These are phyloP conservation scores for Pyrocoelia pectoralis DNA, from an alignment of 2,888 invertebrate genomes.

Conservation along the genomic window DNA sequence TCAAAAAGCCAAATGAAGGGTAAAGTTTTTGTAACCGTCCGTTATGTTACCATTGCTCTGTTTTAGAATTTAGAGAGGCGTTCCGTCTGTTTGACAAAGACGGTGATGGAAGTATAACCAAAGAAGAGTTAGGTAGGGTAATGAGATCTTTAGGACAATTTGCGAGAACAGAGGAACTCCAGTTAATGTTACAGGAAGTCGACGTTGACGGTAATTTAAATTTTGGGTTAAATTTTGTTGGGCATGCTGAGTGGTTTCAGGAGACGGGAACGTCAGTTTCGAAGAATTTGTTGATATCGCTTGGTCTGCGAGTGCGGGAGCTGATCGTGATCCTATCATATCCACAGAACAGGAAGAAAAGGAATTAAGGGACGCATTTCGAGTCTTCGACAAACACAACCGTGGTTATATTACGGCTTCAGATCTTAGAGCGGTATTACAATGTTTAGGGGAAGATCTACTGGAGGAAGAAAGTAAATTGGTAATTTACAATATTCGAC, in stretches of 20 bases:
- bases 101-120: slow-evolving; percentile 87
- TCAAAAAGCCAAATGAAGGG: slow-evolving; percentile 76
- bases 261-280: slow-evolving; percentile 87
- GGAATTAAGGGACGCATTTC: slow-evolving; percentile 84
- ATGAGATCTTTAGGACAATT: slow-evolving; percentile 89
- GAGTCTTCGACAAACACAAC: slow-evolving; percentile 91
- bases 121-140: slow-evolving; percentile 84
- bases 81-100: slow-evolving; percentile 89
- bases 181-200: slow-evolving; percentile 84
- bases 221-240: slow-evolving; percentile 23
- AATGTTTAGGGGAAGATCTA: slow-evolving; percentile 87
- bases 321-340: slow-evolving; percentile 59
- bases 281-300: slow-evolving; percentile 87
- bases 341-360: slow-evolving; percentile 86
- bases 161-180: slow-evolving; percentile 84
- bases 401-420: slow-evolving; percentile 92
- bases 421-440: slow-evolving; percentile 84
- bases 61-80: slow-evolving; percentile 83
- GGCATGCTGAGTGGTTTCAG: slow-evolving; percentile 56
- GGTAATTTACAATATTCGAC: not conserved
- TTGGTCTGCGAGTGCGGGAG: slow-evolving; percentile 55
- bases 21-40: no score
- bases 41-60: no score
- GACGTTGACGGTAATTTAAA: slow-evolving; percentile 51
- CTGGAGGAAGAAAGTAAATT: slow-evolving; percentile 88